Evolutionary conservation across 2,113 vertebrate species (phyloP).

Genomic region (Cyprinodon brontotheroides): DNA sequence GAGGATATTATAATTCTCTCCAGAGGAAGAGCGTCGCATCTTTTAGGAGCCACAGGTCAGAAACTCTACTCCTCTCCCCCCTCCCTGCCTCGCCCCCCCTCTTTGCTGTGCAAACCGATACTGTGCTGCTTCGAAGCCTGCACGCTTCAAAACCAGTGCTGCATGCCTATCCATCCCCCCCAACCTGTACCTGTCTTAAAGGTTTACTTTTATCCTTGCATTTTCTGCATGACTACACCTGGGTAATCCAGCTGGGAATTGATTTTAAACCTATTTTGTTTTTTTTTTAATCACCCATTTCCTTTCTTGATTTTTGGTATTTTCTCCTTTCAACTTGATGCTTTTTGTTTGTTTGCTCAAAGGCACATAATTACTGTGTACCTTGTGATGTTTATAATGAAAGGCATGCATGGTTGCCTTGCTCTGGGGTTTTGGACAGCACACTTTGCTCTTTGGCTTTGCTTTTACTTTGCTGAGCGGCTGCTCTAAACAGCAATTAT

Average conservation of each 20-base stretch:
- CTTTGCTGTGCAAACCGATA: constrained; percentile 34
- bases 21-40: constrained; percentile 76
- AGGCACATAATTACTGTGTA: background rate
- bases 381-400: constrained; percentile 7
- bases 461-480: constrained; percentile 12
- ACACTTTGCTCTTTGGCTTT: constrained; percentile 32
- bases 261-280: constrained; percentile 28
- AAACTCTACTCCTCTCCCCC: constrained; percentile 60
- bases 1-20: constrained; percentile 82
- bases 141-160: constrained; percentile 65
- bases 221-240: constrained; percentile 59
- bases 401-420: background rate
- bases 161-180: constrained; percentile 58
- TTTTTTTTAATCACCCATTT: constrained; percentile 9
- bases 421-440: background rate
- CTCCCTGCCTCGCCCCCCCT: constrained; percentile 5
- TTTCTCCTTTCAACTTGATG: constrained; percentile 20
- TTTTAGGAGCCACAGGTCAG: constrained; percentile 83
- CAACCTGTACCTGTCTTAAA: constrained; percentile 22
- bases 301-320: constrained; percentile 3
- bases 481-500: constrained; percentile 4
- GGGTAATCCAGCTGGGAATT: constrained; percentile 45
- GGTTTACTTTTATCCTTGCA: constrained; percentile 3
- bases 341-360: constrained; percentile 23
- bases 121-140: constrained; percentile 39